Evolutionary conservation across 2,888 invertebrate genomes (phyloP).

Genomic region (Volucella bombylans): DNA sequence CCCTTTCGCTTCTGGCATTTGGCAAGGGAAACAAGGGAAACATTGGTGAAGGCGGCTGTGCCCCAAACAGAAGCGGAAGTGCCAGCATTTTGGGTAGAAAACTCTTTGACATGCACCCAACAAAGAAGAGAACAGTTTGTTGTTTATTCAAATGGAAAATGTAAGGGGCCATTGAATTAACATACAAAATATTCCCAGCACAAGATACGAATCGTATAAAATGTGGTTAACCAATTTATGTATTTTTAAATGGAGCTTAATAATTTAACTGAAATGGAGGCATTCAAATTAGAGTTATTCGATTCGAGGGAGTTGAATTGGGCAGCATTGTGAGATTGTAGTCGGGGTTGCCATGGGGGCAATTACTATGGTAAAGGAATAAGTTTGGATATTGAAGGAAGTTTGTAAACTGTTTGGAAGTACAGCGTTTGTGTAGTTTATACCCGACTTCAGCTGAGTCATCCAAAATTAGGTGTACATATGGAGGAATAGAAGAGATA

Average conservation of each 20-base stretch:
- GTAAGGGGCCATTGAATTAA: constrained; percentile 67
- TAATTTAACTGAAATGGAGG: constrained; percentile 46
- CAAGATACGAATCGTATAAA: constrained; percentile 48
- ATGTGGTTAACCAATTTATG: constrained; percentile 64
- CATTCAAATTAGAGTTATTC: background rate
- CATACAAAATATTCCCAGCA: constrained; percentile 62
- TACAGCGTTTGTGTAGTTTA: too few species aligned
- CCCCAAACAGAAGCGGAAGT: background rate
- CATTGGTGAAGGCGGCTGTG: background rate
- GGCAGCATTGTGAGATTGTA: background rate
- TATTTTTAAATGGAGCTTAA: constrained; percentile 58
- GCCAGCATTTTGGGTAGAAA: constrained; percentile 18
- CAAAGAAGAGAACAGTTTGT: constrained; percentile 11
- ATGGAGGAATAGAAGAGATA: too few species aligned
- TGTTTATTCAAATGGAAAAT: constrained; percentile 64
- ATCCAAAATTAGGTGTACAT: too few species aligned
- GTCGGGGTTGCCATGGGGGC: too few species aligned
- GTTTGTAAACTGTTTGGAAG: too few species aligned
- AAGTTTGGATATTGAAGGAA: too few species aligned
- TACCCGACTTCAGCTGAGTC: too few species aligned
- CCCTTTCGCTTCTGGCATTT: constrained; percentile 10
- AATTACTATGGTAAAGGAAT: too few species aligned
- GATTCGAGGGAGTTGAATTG: background rate
- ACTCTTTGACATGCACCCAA: constrained; percentile 50
- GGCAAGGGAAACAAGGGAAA: background rate